Evolutionary conservation across 2,797 vertebrate genomes (phyloP), one percentile per base, ranked within the genome.

Genomic region (Morelia viridis): DNA sequence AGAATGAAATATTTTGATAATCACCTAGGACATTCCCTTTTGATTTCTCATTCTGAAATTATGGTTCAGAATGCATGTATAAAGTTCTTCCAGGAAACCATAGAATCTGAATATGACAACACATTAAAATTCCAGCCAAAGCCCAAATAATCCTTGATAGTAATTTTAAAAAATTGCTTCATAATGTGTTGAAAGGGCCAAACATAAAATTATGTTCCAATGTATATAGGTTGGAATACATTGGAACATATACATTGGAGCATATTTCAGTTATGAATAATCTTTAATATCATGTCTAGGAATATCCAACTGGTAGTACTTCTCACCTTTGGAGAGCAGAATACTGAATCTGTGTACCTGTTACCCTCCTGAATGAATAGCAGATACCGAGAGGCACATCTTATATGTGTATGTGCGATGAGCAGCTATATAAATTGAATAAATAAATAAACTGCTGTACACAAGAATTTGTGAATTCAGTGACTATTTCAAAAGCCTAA

Each of bases 401-500:
- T 86, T 28, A 58, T 24, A 6, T 19, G 0, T 41, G 15, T 68
- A 68, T 31, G 65, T 68, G n/a, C 31, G 15, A 68, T 68, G n/a
- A 13, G 65, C 65, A 68, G 65, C 65, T 31, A 68, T 31, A 68
- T 15, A 68, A 68, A 31, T 68, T 12, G 64, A 31, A 28, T 26
- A 64, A 68, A 31, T n/a, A 68, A 68, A 60, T 2, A 31, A 65
- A 85, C 5, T 88, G 28, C n/a, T 68, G 1, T 46, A 26, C 24
- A 19, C 11, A 31, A 26, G 22, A 17, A 28, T 17, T 22, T 83
- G 71, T 64, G 35, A 46, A 64, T 80, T 15, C 8, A 9, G 6
- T 11, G 50, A 64, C 17, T 3, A 68, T 94, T 91, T 91, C 93
- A 95, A 96, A 94, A 95, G 92, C 95, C 92, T 92, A 76, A 92